These are phyloP conservation scores for Mesorhabditis belari DNA, from an alignment of 2,888 invertebrate genomes.

Conservation along the genomic window DNA sequence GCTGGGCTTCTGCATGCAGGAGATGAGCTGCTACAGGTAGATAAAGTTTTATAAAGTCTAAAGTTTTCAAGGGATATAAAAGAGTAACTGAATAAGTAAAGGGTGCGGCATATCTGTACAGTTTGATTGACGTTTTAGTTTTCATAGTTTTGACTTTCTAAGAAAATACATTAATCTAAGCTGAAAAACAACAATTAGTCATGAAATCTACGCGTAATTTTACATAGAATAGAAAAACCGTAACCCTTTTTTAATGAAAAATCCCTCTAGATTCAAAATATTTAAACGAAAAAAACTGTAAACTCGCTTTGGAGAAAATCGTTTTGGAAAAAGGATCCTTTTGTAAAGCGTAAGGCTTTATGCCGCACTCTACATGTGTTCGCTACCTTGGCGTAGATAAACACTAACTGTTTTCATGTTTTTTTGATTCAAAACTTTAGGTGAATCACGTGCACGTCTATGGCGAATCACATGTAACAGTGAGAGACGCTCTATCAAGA, in stretches of 20 bases:
- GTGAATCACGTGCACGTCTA: constrained; percentile 81
- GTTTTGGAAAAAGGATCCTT: no score
- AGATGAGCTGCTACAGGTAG: constrained; percentile 79
- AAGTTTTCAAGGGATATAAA: no score
- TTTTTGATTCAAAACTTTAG: constrained; percentile 56
- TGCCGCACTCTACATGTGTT: no score
- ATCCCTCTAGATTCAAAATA: no score
- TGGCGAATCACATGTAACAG: constrained; percentile 88
- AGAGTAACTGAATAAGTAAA: no score
- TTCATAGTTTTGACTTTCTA: neutral
- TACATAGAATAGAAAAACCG: no score
- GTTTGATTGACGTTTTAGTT: neutral
- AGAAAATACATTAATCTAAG: neutral
- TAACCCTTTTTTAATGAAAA: no score
- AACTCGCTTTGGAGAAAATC: no score
- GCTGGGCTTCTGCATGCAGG: constrained; percentile 82
- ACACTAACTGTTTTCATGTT: neutral
- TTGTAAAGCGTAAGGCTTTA: no score
- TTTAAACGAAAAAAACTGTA: no score
- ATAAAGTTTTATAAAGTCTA: constrained; percentile 10
- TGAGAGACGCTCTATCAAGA: constrained; percentile 77
- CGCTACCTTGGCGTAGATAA: neutral
- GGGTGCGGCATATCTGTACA: no score
- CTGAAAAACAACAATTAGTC: constrained; percentile 3
- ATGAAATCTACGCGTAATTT: neutral